Percentiles rank a stretch among this genome's conserved stretches.
Conservation (phyloP, 2,888 invertebrate genomes). For the Coleophora deauratella region DNA sequence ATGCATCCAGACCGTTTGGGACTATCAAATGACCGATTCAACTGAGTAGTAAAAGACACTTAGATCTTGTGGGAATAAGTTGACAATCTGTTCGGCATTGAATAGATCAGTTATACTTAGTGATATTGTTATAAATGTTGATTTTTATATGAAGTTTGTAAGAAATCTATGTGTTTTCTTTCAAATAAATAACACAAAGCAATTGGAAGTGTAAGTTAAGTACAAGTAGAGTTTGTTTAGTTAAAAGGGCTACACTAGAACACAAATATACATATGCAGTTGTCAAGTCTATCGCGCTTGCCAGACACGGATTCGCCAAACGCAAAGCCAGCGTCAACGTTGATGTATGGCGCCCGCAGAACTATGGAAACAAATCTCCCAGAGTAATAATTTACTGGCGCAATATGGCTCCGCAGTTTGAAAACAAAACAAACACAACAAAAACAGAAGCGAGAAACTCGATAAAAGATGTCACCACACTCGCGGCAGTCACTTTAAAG, state of each 20-base stretch:
- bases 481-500: slow-evolving; percentile 51
- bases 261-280: no score
- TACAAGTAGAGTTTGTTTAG: no score
- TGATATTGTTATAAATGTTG: no score
- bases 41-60: slow-evolving; percentile 55
- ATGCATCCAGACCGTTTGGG: slow-evolving; percentile 50
- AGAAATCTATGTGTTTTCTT: no score
- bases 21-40: slow-evolving; percentile 48
- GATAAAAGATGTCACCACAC: slow-evolving; percentile 67
- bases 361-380: slow-evolving; percentile 71
- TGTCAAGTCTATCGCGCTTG: slow-evolving; percentile 30
- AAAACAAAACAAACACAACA: slow-evolving; percentile 57
- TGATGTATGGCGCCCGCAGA: slow-evolving; percentile 68
- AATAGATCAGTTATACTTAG: slow-evolving; percentile 34
- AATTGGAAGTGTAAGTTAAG: no score
- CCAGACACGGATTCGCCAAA: slow-evolving; percentile 56
- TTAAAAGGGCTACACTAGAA: no score
- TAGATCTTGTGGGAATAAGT: slow-evolving; percentile 53
- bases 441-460: slow-evolving; percentile 54
- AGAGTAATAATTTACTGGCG: slow-evolving; percentile 64
- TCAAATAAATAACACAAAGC: no score
- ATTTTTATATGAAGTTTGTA: no score
- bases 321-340: slow-evolving; percentile 58
- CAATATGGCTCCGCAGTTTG: slow-evolving; percentile 60
- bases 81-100: slow-evolving; percentile 62